These are phyloP conservation scores for Coreius guichenoti DNA, from an alignment of 2,797 vertebrate genomes.

Conservation along the genomic window DNA sequence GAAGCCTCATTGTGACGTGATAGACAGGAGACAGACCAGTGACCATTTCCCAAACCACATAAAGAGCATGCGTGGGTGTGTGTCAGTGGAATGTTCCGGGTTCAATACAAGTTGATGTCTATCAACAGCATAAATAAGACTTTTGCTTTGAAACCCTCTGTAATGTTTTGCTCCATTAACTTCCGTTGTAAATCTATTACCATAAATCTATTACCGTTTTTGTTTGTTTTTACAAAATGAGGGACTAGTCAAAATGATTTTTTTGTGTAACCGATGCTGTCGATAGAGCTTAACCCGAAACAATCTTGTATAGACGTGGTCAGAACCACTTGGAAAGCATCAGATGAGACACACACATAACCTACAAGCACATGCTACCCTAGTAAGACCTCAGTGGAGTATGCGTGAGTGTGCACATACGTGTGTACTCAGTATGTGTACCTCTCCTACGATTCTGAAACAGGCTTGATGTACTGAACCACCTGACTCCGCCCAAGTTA, in stretches of 20 bases:
- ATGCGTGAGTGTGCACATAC: slow-evolving; percentile 53
- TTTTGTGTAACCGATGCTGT: neutral
- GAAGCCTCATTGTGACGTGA: slow-evolving; percentile 20
- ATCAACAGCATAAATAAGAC: slow-evolving; percentile 3
- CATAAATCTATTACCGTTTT: neutral
- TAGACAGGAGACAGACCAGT: slow-evolving; percentile 21
- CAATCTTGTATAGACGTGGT: slow-evolving; percentile 10
- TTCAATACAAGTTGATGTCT: neutral
- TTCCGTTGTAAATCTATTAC: neutral
- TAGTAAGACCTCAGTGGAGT: slow-evolving; percentile 25
- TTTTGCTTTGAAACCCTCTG: neutral
- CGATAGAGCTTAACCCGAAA: slow-evolving; percentile 26
- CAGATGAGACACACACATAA: slow-evolving; percentile 51
- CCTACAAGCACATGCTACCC: slow-evolving; percentile 67
- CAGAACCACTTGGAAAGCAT: slow-evolving; percentile 33
- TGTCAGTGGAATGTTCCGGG: neutral
- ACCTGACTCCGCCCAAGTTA: slow-evolving; percentile 77
- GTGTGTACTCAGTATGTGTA: slow-evolving; percentile 63
- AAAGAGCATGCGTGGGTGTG: slow-evolving; percentile 40
- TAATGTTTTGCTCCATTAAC: neutral
- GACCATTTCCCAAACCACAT: slow-evolving; percentile 4
- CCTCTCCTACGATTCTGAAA: slow-evolving; percentile 76
- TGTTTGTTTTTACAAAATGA: neutral
- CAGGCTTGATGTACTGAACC: slow-evolving; percentile 79
- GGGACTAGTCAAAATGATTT: neutral